A percentile compares a stretch with the other conserved stretches of the same genome.
Conservation (phyloP, 2,797 vertebrate species). For the Galago senegalensis region DNA sequence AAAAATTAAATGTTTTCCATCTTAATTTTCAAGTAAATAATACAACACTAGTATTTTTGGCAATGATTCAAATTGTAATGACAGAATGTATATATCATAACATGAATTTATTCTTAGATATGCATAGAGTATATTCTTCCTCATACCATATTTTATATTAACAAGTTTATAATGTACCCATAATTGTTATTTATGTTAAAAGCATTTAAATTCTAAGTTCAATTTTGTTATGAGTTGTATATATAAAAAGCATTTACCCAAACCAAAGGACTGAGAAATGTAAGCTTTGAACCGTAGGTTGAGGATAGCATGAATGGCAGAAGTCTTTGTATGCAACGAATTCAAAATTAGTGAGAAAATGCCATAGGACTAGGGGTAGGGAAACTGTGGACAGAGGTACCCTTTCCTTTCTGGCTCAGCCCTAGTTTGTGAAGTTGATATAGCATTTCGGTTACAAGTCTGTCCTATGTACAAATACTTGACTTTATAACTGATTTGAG, state of each 20-base stretch:
- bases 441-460: background rate
- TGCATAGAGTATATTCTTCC: background rate
- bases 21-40: constrained; percentile 45
- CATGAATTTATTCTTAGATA: background rate
- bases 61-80: background rate
- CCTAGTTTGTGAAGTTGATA: background rate
- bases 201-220: background rate
- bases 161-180: background rate
- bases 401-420: background rate
- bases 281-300: background rate
- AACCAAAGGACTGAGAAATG: background rate
- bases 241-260: background rate
- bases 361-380: background rate
- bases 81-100: background rate
- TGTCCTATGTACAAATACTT: background rate
- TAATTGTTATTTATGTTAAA: background rate
- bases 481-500: background rate
- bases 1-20: background rate
- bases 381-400: background rate
- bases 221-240: background rate
- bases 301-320: background rate
- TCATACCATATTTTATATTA: background rate
- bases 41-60: background rate
- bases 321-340: background rate
- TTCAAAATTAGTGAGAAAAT: background rate